Conservation (phyloP, 2,113 vertebrate genomes). For the Petrocephalus microphthalmus region DNA sequence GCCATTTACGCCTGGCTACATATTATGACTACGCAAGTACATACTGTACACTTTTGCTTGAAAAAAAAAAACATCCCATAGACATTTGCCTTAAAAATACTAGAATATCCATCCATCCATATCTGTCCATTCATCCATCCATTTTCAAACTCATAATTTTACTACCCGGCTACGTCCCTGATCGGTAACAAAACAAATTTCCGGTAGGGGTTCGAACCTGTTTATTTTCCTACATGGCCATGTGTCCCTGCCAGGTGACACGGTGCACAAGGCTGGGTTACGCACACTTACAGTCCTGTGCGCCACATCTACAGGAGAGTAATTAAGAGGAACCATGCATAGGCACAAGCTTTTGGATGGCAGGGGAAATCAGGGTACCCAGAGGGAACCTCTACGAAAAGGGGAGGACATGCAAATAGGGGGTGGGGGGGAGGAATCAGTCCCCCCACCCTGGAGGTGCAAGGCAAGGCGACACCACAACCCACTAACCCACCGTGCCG, state of each 20-base stretch:
- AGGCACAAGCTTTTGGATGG: background rate
- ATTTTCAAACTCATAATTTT: background rate
- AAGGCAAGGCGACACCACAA: background rate
- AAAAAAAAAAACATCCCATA: background rate
- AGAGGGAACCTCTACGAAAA: background rate
- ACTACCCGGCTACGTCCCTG: background rate
- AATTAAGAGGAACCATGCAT: background rate
- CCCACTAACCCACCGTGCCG: background rate
- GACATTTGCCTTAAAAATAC: background rate
- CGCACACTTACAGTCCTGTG: background rate
- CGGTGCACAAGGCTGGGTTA: background rate
- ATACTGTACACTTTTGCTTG: background rate
- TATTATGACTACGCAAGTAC: background rate
- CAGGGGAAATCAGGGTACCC: background rate
- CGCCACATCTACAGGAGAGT: background rate
- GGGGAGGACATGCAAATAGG: background rate
- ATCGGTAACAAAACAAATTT: background rate
- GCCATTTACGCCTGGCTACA: background rate
- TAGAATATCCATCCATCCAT: background rate
- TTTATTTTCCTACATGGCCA: background rate
- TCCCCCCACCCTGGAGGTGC: background rate
- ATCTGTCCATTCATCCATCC: background rate
- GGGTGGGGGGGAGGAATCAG: background rate
- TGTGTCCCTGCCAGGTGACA: background rate
- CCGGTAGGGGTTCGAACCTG: background rate